phyloP scores from a whole-genome alignment of 1,140 invertebrate species.

The Ridgeia piscesae region DNA sequence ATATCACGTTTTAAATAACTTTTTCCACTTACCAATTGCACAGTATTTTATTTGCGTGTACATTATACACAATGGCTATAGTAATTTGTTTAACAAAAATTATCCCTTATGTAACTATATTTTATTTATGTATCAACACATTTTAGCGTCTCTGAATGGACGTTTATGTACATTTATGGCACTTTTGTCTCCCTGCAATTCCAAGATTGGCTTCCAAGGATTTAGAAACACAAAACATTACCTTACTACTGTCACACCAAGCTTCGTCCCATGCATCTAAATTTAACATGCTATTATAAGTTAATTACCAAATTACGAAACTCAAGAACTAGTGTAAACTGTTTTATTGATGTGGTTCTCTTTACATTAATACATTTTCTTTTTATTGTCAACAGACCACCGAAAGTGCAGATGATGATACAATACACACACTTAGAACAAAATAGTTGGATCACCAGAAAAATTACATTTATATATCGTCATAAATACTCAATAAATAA shows the following conservation, averaged over 20 bases:
- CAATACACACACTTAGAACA: neutral
- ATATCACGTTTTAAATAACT: no score
- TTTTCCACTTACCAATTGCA: no score
- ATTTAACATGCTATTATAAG: neutral
- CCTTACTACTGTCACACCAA: neutral
- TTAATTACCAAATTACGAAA: neutral
- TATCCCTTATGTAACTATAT: no score
- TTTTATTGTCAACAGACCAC: neutral
- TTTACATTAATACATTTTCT: neutral
- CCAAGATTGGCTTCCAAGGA: no score
- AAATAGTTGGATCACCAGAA: neutral
- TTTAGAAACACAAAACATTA: neutral
- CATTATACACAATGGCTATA: no score
- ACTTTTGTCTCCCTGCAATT: neutral
- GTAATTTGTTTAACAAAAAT: no score
- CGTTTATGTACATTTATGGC: no score
- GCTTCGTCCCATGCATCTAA: neutral
- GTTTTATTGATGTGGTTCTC: neutral
- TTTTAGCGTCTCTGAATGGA: no score
- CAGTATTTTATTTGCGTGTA: no score
- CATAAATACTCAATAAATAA: neutral
- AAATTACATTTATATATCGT: neutral
- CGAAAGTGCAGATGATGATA: neutral
- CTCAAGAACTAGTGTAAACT: neutral
- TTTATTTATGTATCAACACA: no score